A percentile compares a stretch with the other conserved stretches of the same genome.
These are phyloP conservation scores for Clarias macrocephalus DNA, from an alignment of 2,113 vertebrate genomes.

Conservation along the genomic window DNA sequence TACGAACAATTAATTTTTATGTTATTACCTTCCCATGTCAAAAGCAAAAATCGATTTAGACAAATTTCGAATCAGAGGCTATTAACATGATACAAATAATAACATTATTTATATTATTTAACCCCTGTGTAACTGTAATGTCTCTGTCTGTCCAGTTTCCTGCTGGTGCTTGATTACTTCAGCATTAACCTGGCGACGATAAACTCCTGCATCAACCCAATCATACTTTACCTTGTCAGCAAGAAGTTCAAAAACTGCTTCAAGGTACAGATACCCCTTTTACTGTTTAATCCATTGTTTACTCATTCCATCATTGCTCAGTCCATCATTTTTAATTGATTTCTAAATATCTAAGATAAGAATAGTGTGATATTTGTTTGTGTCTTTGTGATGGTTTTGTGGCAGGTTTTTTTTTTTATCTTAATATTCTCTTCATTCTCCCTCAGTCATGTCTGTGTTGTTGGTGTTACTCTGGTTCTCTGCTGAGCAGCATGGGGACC, in stretches of 20 bases:
- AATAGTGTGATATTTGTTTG: neutral
- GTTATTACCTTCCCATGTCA: neutral
- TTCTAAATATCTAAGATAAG: neutral
- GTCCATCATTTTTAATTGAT: neutral
- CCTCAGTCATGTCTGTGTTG: slow-evolving; percentile 52
- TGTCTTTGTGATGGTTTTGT: neutral
- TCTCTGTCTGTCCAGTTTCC: slow-evolving; percentile 73
- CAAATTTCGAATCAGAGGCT: neutral
- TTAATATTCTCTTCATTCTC: slow-evolving; percentile 16
- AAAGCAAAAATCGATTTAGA: neutral
- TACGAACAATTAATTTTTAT: neutral
- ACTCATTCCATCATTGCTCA: neutral
- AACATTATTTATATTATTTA: neutral
- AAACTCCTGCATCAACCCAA: slow-evolving; percentile 98
- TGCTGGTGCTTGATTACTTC: slow-evolving; percentile 90
- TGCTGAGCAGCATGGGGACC: slow-evolving; percentile 40
- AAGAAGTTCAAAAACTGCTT: slow-evolving; percentile 98
- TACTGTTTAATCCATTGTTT: neutral
- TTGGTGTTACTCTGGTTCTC: slow-evolving; percentile 45
- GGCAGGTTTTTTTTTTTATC: no score
- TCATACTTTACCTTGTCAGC: slow-evolving; percentile 94
- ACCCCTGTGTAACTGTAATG: neutral
- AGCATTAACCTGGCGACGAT: slow-evolving; percentile 91
- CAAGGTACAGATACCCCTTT: slow-evolving; percentile 76
- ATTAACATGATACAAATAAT: neutral